phyloP scores from a whole-genome alignment of 2,797 vertebrate species.

The Mastacembelus armatus region DNA sequence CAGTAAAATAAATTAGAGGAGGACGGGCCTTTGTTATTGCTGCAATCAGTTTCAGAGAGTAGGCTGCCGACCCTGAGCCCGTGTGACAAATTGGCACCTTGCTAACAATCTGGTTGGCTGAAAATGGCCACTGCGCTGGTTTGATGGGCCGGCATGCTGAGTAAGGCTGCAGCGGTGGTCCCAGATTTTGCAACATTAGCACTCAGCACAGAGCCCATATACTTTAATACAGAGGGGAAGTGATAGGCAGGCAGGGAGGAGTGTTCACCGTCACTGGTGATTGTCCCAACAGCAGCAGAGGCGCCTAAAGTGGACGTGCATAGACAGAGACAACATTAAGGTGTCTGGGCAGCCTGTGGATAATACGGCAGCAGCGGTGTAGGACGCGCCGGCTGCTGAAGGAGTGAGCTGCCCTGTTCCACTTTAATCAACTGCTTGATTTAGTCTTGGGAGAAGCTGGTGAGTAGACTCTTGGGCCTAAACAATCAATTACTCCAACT shows the following conservation, averaged over 20 bases:
- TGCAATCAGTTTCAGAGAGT: constrained; percentile 81
- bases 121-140: constrained; percentile 76
- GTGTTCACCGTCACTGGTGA: constrained; percentile 40
- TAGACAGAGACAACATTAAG: constrained; percentile 65
- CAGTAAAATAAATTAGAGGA: constrained; percentile 80
- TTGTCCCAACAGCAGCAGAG: constrained; percentile 52
- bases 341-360: constrained; percentile 63
- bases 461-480: constrained; percentile 62
- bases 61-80: constrained; percentile 73
- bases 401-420: constrained; percentile 58
- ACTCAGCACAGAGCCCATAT: constrained; percentile 76
- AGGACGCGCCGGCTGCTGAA: constrained; percentile 38
- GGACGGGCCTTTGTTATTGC: constrained; percentile 84
- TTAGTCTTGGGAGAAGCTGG: constrained; percentile 65
- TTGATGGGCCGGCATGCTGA: constrained; percentile 80
- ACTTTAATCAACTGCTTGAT: constrained; percentile 76
- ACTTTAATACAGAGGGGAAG: constrained; percentile 54
- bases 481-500: constrained; percentile 72
- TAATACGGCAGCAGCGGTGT: constrained; percentile 45
- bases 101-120: constrained; percentile 79
- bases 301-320: constrained; percentile 50
- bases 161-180: constrained; percentile 78
- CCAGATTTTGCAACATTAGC: constrained; percentile 82
- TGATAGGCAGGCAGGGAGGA: constrained; percentile 50
- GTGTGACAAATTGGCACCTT: constrained; percentile 82